Evolutionary conservation across 2,888 invertebrate species (phyloP).

Genomic region (Ephialtes manifestator): DNA sequence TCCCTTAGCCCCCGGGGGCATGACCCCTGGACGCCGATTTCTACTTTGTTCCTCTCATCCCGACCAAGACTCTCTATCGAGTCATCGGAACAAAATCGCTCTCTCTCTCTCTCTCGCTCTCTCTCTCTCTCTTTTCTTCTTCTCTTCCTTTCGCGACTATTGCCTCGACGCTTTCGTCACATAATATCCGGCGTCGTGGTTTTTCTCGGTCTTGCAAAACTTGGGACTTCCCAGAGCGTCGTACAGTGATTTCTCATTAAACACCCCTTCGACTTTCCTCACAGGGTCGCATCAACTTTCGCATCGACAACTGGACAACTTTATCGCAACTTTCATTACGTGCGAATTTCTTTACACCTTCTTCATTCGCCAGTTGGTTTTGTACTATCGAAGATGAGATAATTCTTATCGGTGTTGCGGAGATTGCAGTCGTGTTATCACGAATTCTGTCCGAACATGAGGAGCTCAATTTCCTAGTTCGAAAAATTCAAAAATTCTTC

Average conservation of each 20-base stretch:
- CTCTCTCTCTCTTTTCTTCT: background rate
- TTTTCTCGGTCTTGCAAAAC: background rate
- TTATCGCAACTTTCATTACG: background rate
- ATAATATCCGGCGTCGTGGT: constrained; percentile 23
- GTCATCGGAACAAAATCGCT: constrained; percentile 1
- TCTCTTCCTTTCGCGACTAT: background rate
- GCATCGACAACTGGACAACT: background rate
- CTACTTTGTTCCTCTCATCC: constrained; percentile 56
- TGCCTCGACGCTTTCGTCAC: constrained; percentile 31
- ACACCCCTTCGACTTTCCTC: background rate
- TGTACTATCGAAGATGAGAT: background rate
- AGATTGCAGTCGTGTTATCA: constrained; percentile 26
- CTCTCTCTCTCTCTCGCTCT: background rate
- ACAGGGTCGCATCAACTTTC: background rate
- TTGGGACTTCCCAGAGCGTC: background rate
- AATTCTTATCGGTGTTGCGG: background rate
- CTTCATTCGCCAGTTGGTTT: background rate
- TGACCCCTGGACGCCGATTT: constrained; percentile 73
- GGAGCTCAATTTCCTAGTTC: background rate
- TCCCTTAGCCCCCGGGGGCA: constrained; percentile 84
- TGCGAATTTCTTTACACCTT: background rate
- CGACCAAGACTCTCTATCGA: constrained; percentile 20
- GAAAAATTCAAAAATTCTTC: background rate
- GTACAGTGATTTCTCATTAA: constrained; percentile 37
- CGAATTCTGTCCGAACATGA: background rate